phyloP scores from a whole-genome alignment of 1,140 invertebrate genomes.

The Mylabris phalerata region DNA sequence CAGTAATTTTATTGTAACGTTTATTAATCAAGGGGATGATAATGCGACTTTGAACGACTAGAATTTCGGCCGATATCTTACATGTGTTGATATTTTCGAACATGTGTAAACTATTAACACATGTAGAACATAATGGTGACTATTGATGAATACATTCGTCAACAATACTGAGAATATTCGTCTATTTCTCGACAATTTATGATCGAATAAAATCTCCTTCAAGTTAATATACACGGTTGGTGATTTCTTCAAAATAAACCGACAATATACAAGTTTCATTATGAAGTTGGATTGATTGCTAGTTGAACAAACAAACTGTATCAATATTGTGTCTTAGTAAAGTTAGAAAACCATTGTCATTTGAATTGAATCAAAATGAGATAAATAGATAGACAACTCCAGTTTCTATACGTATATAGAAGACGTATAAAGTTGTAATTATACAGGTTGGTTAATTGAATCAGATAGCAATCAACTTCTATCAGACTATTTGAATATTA shows the following conservation, averaged over 20 bases:
- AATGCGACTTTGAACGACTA: conserved; percentile 4
- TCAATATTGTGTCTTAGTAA: conserved; percentile 8
- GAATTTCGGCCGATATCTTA: too few species aligned
- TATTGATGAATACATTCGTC: conserved; percentile 6
- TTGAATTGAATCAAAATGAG: conserved; percentile 3
- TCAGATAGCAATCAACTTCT: conserved; percentile 6
- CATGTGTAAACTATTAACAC: neutral
- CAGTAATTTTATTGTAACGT: conserved; percentile 6
- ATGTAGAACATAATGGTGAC: conserved; percentile 8
- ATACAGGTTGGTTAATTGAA: conserved; percentile 21
- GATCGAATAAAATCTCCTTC: too few species aligned
- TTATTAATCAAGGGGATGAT: conserved; percentile 11
- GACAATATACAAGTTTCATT: too few species aligned
- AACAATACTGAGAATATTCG: neutral
- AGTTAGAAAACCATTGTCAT: conserved; percentile 13
- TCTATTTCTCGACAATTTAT: neutral
- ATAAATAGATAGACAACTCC: neutral
- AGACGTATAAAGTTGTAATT: conserved; percentile 16
- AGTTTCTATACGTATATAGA: conserved; percentile 1
- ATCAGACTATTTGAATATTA: too few species aligned
- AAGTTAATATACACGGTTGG: neutral
- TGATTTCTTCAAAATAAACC: too few species aligned
- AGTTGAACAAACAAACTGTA: neutral
- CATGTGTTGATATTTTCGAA: too few species aligned
- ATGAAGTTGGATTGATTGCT: too few species aligned